These are phyloP conservation scores for Plectropomus leopardus DNA, from an alignment of 2,113 vertebrate species.

Conservation along the genomic window DNA sequence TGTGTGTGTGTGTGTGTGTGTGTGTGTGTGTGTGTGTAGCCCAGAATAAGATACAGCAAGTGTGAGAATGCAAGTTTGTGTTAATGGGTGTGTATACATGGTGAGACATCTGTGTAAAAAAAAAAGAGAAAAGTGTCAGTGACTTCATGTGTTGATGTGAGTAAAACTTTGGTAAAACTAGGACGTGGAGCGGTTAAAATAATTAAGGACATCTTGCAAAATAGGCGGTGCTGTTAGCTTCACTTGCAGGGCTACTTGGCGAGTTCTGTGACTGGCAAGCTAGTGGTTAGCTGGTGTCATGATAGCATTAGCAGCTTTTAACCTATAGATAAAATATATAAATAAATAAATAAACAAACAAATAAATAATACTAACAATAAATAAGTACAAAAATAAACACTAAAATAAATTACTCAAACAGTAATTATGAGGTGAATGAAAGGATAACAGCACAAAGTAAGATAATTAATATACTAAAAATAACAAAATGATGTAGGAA, in stretches of 20 bases:
- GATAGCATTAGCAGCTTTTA: background rate
- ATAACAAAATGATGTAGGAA: too few species aligned
- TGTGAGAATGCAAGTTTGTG: background rate
- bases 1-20: constrained; percentile 51
- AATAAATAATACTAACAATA: too few species aligned
- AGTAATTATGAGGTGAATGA: too few species aligned
- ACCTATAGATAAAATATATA: too few species aligned
- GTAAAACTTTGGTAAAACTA: background rate
- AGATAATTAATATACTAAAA: too few species aligned
- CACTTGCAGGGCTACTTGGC: background rate
- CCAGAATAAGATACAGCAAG: background rate
- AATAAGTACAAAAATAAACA: too few species aligned
- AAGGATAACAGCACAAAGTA: too few species aligned
- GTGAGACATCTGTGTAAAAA: background rate
- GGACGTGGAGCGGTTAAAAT: background rate
- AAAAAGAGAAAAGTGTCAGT: background rate
- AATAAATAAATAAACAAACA: too few species aligned
- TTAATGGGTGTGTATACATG: constrained; percentile 10
- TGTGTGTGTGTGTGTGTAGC: background rate
- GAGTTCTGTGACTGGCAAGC: background rate
- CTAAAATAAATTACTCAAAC: too few species aligned
- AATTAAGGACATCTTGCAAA: background rate
- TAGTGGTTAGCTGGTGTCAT: background rate
- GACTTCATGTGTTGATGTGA: background rate
- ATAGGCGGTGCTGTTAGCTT: background rate